Percentiles rank a stretch among this genome's conserved stretches.
phyloP scores from a whole-genome alignment of 1,140 invertebrate genomes.

The Apis dorsata region DNA sequence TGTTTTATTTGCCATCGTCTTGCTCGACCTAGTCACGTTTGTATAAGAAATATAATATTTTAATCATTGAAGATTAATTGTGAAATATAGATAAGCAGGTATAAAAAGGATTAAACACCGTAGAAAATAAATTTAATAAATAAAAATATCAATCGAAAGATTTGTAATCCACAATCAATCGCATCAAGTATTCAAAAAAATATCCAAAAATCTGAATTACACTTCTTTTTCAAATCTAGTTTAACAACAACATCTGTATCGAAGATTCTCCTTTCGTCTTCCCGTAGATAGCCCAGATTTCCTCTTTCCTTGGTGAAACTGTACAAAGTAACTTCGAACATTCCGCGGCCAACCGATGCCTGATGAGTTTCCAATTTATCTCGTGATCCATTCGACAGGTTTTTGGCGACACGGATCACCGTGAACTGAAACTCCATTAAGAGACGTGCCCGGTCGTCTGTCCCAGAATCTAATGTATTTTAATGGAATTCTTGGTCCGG shows the following conservation, averaged over 20 bases:
- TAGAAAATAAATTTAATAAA: too few relatives aligned
- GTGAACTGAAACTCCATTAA: slow-evolving; percentile 51
- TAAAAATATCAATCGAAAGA: too few relatives aligned
- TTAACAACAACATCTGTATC: too few relatives aligned
- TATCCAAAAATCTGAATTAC: too few relatives aligned
- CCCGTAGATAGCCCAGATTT: too few relatives aligned
- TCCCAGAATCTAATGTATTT: slow-evolving; percentile 67
- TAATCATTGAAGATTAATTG: background rate
- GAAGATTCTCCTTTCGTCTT: too few relatives aligned
- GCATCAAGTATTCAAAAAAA: too few relatives aligned
- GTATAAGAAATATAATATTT: background rate
- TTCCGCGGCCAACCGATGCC: background rate
- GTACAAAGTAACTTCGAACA: background rate
- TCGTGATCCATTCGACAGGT: background rate
- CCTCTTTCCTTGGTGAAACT: background rate
- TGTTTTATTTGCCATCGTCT: background rate
- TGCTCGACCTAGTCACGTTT: background rate
- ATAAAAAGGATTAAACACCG: too few relatives aligned
- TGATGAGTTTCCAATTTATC: slow-evolving; percentile 11
- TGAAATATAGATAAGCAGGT: too few relatives aligned
- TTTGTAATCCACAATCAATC: too few relatives aligned
- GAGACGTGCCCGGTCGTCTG: slow-evolving; percentile 47
- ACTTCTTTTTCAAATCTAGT: too few relatives aligned
- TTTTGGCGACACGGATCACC: slow-evolving; percentile 18
- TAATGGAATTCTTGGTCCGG: slow-evolving; percentile 67